phyloP scores from a whole-genome alignment of 2,888 invertebrate genomes.

The Tipula confusa region DNA sequence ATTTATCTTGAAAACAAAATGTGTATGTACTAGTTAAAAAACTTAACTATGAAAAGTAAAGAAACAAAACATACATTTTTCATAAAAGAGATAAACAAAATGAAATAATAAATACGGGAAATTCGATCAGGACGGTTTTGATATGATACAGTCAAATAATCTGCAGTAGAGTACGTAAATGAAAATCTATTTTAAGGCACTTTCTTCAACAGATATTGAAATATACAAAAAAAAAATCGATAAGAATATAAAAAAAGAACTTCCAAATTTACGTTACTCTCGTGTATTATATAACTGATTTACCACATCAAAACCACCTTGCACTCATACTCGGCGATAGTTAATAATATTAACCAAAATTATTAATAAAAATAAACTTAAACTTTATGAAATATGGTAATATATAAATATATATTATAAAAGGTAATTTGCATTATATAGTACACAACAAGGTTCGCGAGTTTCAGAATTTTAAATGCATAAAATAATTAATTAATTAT shows the following conservation, averaged over 20 bases:
- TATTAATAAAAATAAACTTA: not conserved
- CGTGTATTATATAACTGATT: not conserved
- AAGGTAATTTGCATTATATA: not conserved
- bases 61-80: not conserved
- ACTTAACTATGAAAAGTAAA: not conserved
- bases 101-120: not conserved
- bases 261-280: not conserved
- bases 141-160: not conserved
- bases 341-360: not conserved
- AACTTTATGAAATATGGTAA: not conserved
- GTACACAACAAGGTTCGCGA: not conserved
- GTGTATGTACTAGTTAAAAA: not conserved
- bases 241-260: not conserved
- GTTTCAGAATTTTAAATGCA: not conserved
- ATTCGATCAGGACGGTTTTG: not conserved
- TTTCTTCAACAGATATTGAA: not conserved
- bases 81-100: not conserved
- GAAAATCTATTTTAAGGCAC: not conserved
- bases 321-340: not conserved
- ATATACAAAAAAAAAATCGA: not conserved
- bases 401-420: too few relatives aligned
- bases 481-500: conserved; percentile 3
- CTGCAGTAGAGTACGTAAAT: not conserved
- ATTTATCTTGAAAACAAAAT: not conserved
- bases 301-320: not conserved